Conservation (phyloP, 2,797 vertebrate species). For the Dermochelys coriacea region DNA sequence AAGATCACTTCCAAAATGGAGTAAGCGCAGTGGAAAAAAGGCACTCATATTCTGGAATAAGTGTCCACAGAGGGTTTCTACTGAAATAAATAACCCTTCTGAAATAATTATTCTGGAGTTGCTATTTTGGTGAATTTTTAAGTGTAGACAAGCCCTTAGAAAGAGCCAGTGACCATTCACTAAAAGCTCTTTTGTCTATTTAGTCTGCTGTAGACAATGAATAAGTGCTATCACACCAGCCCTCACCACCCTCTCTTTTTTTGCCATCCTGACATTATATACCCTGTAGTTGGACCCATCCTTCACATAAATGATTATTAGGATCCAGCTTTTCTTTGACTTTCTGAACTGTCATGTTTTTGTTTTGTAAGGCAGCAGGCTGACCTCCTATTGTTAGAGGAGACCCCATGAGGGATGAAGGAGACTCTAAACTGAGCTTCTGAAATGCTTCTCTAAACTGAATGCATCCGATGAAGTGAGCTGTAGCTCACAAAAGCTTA, state of each 20-base stretch:
- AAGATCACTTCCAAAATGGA: background rate
- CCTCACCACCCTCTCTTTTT: background rate
- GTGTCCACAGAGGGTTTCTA: background rate
- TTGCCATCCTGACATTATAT: background rate
- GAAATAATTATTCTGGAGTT: background rate
- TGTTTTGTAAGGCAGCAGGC: background rate
- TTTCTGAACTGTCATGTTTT: background rate
- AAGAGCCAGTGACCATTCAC: background rate
- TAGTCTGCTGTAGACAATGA: background rate
- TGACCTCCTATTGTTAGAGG: background rate
- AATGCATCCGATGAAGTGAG: too few species aligned
- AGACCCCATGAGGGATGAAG: background rate
- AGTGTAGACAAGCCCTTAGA: background rate
- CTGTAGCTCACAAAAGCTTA: too few species aligned
- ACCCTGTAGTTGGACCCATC: background rate
- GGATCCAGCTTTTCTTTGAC: background rate
- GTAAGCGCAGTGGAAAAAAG: background rate
- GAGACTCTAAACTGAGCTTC: background rate
- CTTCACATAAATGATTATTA: background rate
- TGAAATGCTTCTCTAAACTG: too few species aligned
- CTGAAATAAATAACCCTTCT: background rate
- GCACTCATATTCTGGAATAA: background rate
- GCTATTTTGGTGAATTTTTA: background rate
- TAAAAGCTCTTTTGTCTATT: background rate
- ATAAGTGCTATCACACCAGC: background rate